Conservation (phyloP, 2,113 vertebrate genomes). For the Mormyrus iriodes region DNA sequence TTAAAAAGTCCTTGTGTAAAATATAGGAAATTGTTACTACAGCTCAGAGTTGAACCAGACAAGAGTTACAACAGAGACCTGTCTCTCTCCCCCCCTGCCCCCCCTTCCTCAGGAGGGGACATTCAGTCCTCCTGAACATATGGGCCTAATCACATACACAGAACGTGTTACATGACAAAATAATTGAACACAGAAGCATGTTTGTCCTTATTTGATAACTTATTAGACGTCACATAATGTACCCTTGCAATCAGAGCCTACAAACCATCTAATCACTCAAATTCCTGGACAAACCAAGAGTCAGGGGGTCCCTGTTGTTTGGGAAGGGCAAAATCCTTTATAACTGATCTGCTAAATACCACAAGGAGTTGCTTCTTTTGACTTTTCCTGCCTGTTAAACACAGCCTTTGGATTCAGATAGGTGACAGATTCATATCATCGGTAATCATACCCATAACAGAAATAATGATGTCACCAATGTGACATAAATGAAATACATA, state of each 20-base stretch:
- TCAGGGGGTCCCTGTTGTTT: neutral
- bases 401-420: neutral
- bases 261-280: neutral
- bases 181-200: neutral
- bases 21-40: neutral
- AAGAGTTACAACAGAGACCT: neutral
- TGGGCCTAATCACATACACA: constrained; percentile 1
- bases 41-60: neutral
- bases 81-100: neutral
- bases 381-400: neutral
- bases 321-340: neutral
- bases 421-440: neutral
- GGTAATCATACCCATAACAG: neutral
- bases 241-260: neutral
- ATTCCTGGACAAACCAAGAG: neutral
- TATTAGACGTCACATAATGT: neutral
- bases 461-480: neutral
- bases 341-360: neutral
- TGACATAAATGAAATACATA: neutral
- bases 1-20: neutral
- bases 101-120: neutral
- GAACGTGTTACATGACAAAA: neutral
- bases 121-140: neutral
- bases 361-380: neutral
- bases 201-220: neutral